Percentiles rank a stretch among this genome's conserved stretches.
Evolutionary conservation across 2,113 vertebrate species (phyloP).

Genomic region (Neomonachus schauinslandi): DNA sequence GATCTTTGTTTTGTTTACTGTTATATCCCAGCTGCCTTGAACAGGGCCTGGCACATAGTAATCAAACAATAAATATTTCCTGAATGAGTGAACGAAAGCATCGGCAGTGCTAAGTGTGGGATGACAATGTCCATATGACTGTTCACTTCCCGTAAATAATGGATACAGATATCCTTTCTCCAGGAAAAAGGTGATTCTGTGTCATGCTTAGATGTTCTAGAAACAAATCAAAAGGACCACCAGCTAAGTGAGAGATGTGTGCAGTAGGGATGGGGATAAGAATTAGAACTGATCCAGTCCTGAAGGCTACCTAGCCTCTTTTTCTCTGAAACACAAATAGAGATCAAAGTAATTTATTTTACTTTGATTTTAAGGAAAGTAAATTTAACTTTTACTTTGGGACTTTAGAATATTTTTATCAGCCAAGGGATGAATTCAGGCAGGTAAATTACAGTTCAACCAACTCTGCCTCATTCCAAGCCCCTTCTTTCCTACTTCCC

Average conservation of each 20-base stretch:
- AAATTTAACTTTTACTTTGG: neutral
- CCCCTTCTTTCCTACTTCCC: neutral
- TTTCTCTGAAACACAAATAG: neutral
- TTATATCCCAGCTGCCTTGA: neutral
- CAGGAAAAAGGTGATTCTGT: neutral
- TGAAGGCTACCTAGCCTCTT: neutral
- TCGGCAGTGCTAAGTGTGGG: neutral
- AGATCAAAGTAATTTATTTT: slow-evolving; percentile 2
- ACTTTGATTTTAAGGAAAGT: neutral
- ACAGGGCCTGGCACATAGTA: neutral
- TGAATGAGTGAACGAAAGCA: neutral
- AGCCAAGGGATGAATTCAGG: neutral
- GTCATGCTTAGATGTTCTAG: neutral
- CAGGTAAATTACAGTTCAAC: neutral
- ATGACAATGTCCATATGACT: neutral
- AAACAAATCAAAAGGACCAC: neutral
- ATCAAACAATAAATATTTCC: neutral
- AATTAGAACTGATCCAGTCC: neutral
- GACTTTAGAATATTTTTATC: neutral
- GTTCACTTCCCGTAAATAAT: neutral
- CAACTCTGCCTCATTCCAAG: neutral
- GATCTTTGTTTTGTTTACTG: neutral
- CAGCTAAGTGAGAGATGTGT: neutral
- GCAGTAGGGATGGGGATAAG: neutral
- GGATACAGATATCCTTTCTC: neutral